Evolutionary conservation across 1,140 invertebrate species (phyloP), one percentile per base, ranked within the genome.

Genomic region (Neocloeon triangulifer): DNA sequence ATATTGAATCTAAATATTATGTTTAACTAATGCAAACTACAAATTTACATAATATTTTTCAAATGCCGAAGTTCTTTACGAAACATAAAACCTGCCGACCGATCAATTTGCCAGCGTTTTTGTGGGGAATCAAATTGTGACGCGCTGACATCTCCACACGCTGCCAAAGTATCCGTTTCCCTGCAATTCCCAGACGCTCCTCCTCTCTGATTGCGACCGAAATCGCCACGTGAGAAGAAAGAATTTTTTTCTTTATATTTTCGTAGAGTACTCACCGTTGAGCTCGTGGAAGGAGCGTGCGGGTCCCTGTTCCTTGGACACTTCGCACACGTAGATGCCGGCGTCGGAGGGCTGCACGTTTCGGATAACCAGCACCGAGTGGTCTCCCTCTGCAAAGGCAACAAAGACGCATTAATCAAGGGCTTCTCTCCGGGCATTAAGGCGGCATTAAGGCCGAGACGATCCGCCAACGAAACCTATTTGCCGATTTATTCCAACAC

Each of bases 301-400:
- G 3, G 69, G 62, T 0, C 77, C 77, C 38, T 68, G 66, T n/a
- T 69, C 75, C 54, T 81, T 82, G 5, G n/a, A n/a, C 0, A 81
- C 64, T 51, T 81, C 76, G 41, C 79, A 84, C 37, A 73, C 64
- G 44, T 84, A 84, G 5, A 76, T 56, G 3, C 77, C 79, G 4
- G 72, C 64, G 48, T 84, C 79, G 5, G 57, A 58, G 3, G 63
- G 47, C 41, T 62, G 67, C 1, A 69, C 62, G 16, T 59, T 53
- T 41, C 69, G 69, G 41, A 84, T 77, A 23, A 73, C 64, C n/a
- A 84, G 56, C 17, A 80, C 73, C 76, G 77, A 84, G 9, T 80
- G 74, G 43, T 80, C 74, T 2, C 74, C 73, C 10, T 69, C 71
- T 59, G 61, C 55, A 45, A 38, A 27, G 37, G 33, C 21, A 31